These are phyloP conservation scores for Hoplodrina blanda DNA, from an alignment of 2,888 invertebrate species.

Conservation along the genomic window DNA sequence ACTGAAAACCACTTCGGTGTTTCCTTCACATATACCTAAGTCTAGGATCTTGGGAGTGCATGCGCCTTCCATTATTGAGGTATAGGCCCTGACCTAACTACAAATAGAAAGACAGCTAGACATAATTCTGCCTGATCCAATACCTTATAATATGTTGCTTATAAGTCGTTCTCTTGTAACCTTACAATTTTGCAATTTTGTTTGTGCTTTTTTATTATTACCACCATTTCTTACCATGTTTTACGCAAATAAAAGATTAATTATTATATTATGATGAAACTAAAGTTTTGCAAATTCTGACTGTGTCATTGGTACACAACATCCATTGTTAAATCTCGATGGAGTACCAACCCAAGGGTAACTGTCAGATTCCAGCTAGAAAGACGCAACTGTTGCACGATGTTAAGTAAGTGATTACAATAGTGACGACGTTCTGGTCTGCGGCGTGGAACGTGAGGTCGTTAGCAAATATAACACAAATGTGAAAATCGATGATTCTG, in stretches of 20 bases:
- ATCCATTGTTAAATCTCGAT: constrained; percentile 29
- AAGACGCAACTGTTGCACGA: constrained; percentile 34
- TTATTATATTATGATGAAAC: constrained; percentile 1
- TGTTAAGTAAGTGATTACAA: constrained; percentile 35
- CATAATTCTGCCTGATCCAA: too few relatives aligned
- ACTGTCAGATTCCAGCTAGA: constrained; percentile 25
- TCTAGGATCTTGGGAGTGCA: too few relatives aligned
- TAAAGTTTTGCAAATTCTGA: constrained; percentile 4
- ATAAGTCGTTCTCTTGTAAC: too few relatives aligned
- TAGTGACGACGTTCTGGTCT: constrained; percentile 37
- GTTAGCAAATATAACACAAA: constrained; percentile 26
- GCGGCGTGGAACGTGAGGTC: constrained; percentile 34
- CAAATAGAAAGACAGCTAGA: neutral
- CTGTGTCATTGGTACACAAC: neutral
- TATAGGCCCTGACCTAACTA: neutral
- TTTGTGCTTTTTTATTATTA: too few relatives aligned
- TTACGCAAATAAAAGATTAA: too few relatives aligned
- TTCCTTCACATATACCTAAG: too few relatives aligned
- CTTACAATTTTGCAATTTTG: too few relatives aligned
- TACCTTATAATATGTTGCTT: too few relatives aligned
- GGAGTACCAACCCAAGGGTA: constrained; percentile 16
- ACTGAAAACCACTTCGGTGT: too few relatives aligned
- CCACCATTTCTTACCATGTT: too few relatives aligned
- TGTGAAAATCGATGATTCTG: constrained; percentile 18
- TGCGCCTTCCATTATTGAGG: neutral